phyloP scores from a whole-genome alignment of 92 coral and sea anemone species.

The Montipora capitata region DNA sequence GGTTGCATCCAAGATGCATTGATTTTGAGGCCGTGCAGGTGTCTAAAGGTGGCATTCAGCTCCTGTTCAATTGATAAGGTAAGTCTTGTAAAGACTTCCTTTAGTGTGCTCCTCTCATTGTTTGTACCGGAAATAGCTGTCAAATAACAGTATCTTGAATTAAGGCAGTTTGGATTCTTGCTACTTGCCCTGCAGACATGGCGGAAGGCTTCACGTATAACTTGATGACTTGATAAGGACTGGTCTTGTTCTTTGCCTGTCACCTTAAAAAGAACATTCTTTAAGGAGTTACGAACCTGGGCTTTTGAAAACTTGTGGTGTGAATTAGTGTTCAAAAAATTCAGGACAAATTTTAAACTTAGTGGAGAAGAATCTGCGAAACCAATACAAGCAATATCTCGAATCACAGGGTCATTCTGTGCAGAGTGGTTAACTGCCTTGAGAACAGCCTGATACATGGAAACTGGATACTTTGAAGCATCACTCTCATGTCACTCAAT shows the following conservation, averaged over 20 bases:
- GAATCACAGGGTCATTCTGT: constrained; percentile 73
- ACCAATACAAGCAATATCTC: constrained; percentile 82
- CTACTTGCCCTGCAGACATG: constrained; percentile 83
- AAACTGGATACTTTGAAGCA: constrained; percentile 68
- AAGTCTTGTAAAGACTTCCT: constrained; percentile 70
- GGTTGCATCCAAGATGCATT: constrained; percentile 19
- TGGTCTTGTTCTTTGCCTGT: constrained; percentile 56
- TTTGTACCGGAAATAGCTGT: neutral
- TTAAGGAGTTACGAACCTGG: constrained; percentile 68
- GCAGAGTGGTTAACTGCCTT: constrained; percentile 78
- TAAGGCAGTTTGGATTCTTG: constrained; percentile 35
- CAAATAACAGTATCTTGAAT: constrained; percentile 45
- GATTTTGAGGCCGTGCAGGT: constrained; percentile 18
- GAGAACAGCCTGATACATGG: constrained; percentile 77
- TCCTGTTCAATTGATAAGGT: constrained; percentile 64
- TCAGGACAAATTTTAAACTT: constrained; percentile 65
- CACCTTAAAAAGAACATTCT: constrained; percentile 80
- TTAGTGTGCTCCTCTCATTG: constrained; percentile 11
- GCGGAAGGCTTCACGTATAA: constrained; percentile 82
- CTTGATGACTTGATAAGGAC: constrained; percentile 78
- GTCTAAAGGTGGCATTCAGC: constrained; percentile 23
- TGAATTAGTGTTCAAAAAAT: constrained; percentile 59
- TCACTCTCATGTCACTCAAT: constrained; percentile 80
- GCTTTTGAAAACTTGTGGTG: constrained; percentile 69
- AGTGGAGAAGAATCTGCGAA: constrained; percentile 75